Evolutionary conservation across 2,888 invertebrate genomes (phyloP).

Genomic region (Amblyjoppa proteus): DNA sequence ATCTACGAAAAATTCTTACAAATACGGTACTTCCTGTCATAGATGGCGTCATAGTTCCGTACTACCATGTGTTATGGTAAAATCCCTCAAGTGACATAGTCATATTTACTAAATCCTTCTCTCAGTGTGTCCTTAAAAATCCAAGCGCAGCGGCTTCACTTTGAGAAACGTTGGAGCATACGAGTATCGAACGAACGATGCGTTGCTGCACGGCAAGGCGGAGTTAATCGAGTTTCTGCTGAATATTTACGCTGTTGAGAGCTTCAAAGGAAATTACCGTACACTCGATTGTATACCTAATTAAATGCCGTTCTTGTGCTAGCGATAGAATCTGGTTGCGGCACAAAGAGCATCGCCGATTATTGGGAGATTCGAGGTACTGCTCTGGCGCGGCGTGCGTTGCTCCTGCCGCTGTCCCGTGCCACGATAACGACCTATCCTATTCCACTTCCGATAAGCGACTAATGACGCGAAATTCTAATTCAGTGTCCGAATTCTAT

Average conservation of each 20-base stretch:
- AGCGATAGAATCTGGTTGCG: not conserved
- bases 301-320: slow-evolving; percentile 42
- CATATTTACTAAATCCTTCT: too few species aligned
- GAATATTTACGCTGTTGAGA: slow-evolving; percentile 28
- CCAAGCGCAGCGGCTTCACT: not conserved
- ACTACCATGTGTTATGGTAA: too few species aligned
- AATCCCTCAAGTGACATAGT: too few species aligned
- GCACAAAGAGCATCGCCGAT: slow-evolving; percentile 40
- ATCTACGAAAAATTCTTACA: too few species aligned
- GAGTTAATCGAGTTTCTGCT: slow-evolving; percentile 51
- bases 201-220: not conserved
- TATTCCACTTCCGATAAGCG: not conserved
- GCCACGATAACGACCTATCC: not conserved
- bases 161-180: not conserved
- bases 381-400: not conserved
- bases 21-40: too few species aligned
- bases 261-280: slow-evolving; percentile 35
- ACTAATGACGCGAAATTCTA: not conserved
- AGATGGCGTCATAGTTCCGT: too few species aligned
- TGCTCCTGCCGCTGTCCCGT: not conserved
- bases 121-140: not conserved
- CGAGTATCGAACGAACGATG: not conserved
- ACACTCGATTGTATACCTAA: slow-evolving; percentile 39
- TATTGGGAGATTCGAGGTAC: slow-evolving; percentile 27
- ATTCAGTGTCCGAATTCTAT: not conserved